phyloP scores from a whole-genome alignment of 2,888 invertebrate species.

The Eulithis prunata region DNA sequence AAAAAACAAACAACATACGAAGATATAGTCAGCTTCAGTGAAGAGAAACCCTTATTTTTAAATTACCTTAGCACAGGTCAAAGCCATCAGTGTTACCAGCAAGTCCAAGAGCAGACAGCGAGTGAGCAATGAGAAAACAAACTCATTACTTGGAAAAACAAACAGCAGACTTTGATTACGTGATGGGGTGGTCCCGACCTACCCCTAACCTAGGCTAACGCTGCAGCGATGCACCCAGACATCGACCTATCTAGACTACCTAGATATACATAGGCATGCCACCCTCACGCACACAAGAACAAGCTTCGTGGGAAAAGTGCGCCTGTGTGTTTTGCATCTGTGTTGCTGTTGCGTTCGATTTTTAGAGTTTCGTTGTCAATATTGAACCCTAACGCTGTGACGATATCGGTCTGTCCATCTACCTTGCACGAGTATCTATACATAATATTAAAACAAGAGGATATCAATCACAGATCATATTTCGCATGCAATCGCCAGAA shows the following conservation, averaged over 20 bases:
- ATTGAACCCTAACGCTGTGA: not conserved
- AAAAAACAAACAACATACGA: not conserved
- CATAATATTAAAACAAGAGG: too few species aligned
- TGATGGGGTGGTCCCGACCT: conserved; percentile 55
- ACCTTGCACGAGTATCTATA: too few species aligned
- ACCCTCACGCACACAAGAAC: conserved; percentile 43
- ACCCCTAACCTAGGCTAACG: conserved; percentile 78
- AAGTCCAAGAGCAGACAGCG: conserved; percentile 19
- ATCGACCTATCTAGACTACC: conserved; percentile 61
- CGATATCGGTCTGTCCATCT: too few species aligned
- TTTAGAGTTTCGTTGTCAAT: conserved; percentile 17
- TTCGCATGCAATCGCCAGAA: too few species aligned
- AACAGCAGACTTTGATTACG: conserved; percentile 60
- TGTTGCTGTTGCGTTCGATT: conserved; percentile 35
- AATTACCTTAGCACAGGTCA: not conserved
- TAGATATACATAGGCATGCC: conserved; percentile 57
- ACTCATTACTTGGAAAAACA: conserved; percentile 57
- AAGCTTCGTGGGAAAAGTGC: conserved; percentile 8
- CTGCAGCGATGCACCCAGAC: conserved; percentile 75
- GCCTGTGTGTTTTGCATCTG: conserved; percentile 45
- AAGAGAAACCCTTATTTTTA: not conserved
- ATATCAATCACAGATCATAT: too few species aligned
- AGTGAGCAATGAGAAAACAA: conserved; percentile 49
- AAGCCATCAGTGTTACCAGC: not conserved
- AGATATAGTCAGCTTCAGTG: too few species aligned